These are phyloP conservation scores for Parapsyche elsis DNA, from an alignment of 1,140 invertebrate genomes.

Conservation along the genomic window DNA sequence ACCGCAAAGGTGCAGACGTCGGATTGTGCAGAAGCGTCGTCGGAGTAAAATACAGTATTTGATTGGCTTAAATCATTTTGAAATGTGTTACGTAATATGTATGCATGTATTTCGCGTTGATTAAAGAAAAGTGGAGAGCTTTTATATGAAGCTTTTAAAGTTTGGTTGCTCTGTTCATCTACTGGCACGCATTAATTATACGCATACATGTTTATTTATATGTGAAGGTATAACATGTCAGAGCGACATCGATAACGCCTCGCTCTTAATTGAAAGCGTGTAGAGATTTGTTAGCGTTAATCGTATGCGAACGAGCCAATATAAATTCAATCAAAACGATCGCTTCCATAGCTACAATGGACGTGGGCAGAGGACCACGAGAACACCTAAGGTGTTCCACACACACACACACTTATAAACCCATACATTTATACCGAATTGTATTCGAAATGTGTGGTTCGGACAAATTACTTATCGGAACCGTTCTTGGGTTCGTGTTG, in stretches of 20 bases:
- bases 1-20: background rate
- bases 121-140: no score
- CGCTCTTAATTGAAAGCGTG: constrained; percentile 18
- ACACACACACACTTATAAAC: background rate
- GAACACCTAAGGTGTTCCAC: background rate
- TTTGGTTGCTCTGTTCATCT: background rate
- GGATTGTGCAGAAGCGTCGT: no score
- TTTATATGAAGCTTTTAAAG: background rate
- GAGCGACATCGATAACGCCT: background rate
- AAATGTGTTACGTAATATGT: no score
- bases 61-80: no score
- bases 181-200: background rate
- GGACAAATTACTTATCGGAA: constrained; percentile 37
- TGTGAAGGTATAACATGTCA: background rate
- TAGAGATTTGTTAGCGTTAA: constrained; percentile 21
- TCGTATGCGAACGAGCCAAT: constrained; percentile 33
- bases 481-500: constrained; percentile 12
- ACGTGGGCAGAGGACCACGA: background rate
- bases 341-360: background rate
- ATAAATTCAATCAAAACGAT: constrained; percentile 24
- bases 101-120: no score
- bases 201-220: background rate
- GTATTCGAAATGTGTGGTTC: background rate
- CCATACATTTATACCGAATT: background rate
- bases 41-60: no score